Base-by-base conservation (phyloP, 2,888 invertebrate species). In the Thera britannica region DNA sequence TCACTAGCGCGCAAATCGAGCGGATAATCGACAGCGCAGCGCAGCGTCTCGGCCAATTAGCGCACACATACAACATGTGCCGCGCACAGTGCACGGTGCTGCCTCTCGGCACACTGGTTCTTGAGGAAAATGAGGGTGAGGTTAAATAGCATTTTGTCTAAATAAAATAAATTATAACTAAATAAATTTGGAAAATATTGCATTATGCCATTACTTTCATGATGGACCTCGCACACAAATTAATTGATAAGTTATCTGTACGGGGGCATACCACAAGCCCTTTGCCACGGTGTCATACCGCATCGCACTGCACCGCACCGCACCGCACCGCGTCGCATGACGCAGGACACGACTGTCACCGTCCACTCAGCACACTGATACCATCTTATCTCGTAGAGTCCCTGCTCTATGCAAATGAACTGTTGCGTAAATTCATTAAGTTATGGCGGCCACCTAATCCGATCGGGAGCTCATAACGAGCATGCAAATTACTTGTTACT, bases 21-120 rank as follows among this genome's bases (percentile, higher is more conserved):
- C 66, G 64, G 38, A 62, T 72, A 72, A 72, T 70, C 72, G 70
- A 70, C 62, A 55, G 70, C 62, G 68, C 61, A 67, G 61, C 64
- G 62, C 49, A n/a, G 46, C 48, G 68, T 46, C n/a, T 38, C 48
- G 68, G 44, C 60, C 59, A 61, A 70, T 72, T 67, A 72, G 61
- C 58, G 58, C 58, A 46, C 52, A 49, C 38, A n/a, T 63, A 61
- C 41, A 54, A 56, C 65, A 49, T 61, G 61, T 51, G 57, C 44
- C 23, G 56, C 44, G 57, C 61, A 35, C 58, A 64, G 4, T 9
- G 44, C 44, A 7, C 44, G 6, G 44, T 7, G 44, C 44, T 7
- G 38, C 38, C 38, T 38, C 38, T 38, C 23, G 23, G 23, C 23
- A 23, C 23, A 23, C 23, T 23, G 23, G 23, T 23, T 23, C 23